Base-by-base conservation (phyloP, 2,113 vertebrate genomes). In the Microcebus jonahi region DNA sequence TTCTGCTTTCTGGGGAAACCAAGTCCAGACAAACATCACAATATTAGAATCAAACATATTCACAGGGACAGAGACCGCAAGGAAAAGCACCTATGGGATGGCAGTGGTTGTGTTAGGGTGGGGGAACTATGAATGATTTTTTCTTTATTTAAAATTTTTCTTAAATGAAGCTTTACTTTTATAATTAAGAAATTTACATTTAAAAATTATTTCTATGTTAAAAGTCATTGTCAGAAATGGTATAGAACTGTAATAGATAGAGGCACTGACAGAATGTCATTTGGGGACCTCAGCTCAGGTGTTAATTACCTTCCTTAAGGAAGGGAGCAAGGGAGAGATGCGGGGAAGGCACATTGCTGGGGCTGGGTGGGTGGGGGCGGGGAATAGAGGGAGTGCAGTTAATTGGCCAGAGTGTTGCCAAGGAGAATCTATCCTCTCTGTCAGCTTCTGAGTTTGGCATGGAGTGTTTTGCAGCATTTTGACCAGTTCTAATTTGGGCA, bases 401-500 rank as follows among this genome's bases (percentile, higher is more conserved):
- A 39, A 84, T 1, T 25, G 45, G 36, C 21, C 39, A 73, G 65
- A 88, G 39, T 0, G 0, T 65, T 83, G 90, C 90, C 93, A 71
- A 73, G 70, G 68, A 95, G 82, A 83, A 65, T 65, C 82, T n/a
- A 4, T 79, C 34, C n/a, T 75, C 59, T 84, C 68, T 71, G 53
- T 21, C 14, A 55, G 45, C 12, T 94, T 79, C 85, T 48, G 73
- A 92, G 61, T 79, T 70, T 50, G 67, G 17, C 27, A 42, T 55
- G 65, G 29, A 45, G 59, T 76, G 4, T 10, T 95, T 86, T 23
- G 77, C 20, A 48, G 68, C 59, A 45, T 55, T 87, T n/a, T 70
- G 42, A 83, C 67, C 42, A 57, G 65, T 50, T 90, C 53, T 86
- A 81, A 93, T 71, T 90, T 76, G 39, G 53, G 80, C 80, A 92